A percentile compares a stretch with the other conserved stretches of the same genome.
phyloP scores from a whole-genome alignment of 1,140 invertebrate genomes.

The Choristoneura fumiferana region DNA sequence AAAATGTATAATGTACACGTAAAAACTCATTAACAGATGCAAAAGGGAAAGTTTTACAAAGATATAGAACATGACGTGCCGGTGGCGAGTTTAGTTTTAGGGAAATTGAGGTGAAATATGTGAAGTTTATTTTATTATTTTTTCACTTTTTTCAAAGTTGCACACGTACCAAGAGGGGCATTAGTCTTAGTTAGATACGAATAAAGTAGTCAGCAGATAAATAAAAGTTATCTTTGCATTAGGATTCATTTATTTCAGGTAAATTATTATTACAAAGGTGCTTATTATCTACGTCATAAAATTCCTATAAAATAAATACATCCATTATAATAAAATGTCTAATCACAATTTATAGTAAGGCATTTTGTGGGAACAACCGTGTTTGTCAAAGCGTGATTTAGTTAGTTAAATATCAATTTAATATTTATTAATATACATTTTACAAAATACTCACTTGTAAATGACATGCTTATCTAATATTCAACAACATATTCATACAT shows the following conservation, averaged over 20 bases:
- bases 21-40: too few species aligned
- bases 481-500: constrained; percentile 29
- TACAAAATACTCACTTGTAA: constrained; percentile 16
- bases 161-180: too few species aligned
- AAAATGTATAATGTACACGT: too few species aligned
- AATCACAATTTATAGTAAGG: constrained; percentile 62
- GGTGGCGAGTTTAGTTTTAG: too few species aligned
- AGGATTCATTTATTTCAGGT: constrained; percentile 49
- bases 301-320: constrained; percentile 61
- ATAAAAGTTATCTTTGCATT: constrained; percentile 23
- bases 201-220: too few species aligned
- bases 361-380: constrained; percentile 25
- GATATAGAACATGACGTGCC: too few species aligned
- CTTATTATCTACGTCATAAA: constrained; percentile 33
- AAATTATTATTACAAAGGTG: constrained; percentile 49
- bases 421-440: background rate
- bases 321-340: constrained; percentile 43
- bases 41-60: too few species aligned
- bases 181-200: too few species aligned
- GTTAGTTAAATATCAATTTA: background rate
- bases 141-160: too few species aligned
- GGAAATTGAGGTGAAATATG: too few species aligned
- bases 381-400: constrained; percentile 7
- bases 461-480: constrained; percentile 19
- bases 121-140: too few species aligned